Base-by-base conservation (phyloP, 2,888 invertebrate species). In the Nomada ruficornis region DNA sequence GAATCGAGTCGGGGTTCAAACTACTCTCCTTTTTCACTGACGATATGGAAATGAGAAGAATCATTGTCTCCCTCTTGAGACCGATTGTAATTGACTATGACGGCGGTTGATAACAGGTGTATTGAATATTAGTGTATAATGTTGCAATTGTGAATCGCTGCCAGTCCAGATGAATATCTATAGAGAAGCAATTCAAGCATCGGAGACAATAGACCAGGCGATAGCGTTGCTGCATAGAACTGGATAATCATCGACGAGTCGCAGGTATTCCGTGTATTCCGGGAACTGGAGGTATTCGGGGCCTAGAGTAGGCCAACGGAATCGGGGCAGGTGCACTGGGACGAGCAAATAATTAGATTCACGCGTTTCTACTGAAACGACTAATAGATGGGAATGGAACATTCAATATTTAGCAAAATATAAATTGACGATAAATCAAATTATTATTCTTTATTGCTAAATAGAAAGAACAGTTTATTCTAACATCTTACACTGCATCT, bases 191-290 rank as follows among this genome's bases (percentile, higher is more conserved):
- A 84, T 85, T 79, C 76, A 79, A 65, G 75, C 62, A 50, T 44
- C 63, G 55, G 55, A 79, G 82, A 85, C 84, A 85, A 83, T 83
- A 69, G 65, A n/a, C 18, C 18, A 2, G n/a, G 72, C 62, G 65
- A 72, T 65, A 82, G 74, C 84, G 68, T 71, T 85, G 84, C 79
- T 84, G 76, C 84, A 85, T 79, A 78, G 75, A 72, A 44, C 69
- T 26, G 80, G 85, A 82, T 85, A 85, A 84, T 84, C 82, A 76
- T 84, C 85, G 82, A 74, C 65, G 75, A 82, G 52, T 82, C 70
- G 44, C 23, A 62, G 59, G 74, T 82, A 82, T 73, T 74, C 82
- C 60, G 62, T 69, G 78, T 75, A 82, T 82, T 78, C 82, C 70
- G 67, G 54, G 82, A 82, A 79, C 73, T 47, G 71, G 76, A 84